These are phyloP conservation scores for Apaloderma vittatum DNA, from an alignment of 2,113 vertebrate genomes.

Conservation along the genomic window DNA sequence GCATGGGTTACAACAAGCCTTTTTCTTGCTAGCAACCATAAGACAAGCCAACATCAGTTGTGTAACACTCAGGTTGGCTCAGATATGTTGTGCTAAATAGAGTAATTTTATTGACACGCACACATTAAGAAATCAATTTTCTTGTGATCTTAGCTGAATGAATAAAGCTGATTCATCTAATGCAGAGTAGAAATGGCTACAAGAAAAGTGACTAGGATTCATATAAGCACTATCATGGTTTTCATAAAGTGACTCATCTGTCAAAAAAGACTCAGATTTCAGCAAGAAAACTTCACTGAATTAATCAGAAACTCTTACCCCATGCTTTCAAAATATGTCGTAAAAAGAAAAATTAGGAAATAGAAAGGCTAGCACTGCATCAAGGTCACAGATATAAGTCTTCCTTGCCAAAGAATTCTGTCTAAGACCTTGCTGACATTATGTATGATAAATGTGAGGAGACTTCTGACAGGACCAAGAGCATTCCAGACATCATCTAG, in stretches of 20 bases:
- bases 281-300: neutral
- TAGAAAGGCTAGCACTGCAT: neutral
- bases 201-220: neutral
- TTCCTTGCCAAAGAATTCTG: neutral
- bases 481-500: neutral
- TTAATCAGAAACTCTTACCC: neutral
- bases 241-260: neutral
- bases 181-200: neutral
- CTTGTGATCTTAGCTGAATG: neutral
- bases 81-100: neutral
- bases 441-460: neutral
- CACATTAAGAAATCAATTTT: neutral
- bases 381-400: constrained; percentile 14
- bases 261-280: neutral
- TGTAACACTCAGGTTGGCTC: neutral
- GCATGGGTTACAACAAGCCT: neutral
- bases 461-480: neutral
- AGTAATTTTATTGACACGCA: neutral
- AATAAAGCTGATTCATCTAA: neutral
- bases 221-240: neutral
- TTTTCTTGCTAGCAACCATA: neutral
- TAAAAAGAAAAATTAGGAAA: constrained; percentile 5
- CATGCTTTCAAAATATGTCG: neutral
- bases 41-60: neutral
- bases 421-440: neutral